Evolutionary conservation across 2,888 invertebrate genomes (phyloP), one percentile per base, ranked within the genome.

Genomic region (Rugalucina vietnamica): DNA sequence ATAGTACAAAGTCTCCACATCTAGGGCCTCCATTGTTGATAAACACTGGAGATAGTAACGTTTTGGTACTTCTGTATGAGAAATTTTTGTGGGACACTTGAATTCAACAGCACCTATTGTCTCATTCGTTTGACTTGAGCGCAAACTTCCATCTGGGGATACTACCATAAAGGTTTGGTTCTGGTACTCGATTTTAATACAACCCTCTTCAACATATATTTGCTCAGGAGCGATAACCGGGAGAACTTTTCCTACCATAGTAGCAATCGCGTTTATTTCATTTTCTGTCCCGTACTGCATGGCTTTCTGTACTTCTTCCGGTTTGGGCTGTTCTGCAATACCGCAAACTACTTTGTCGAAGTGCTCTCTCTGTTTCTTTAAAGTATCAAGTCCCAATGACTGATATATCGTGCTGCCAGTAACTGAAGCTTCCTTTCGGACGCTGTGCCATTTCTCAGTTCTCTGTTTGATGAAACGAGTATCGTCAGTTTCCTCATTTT

Each of bases 141-240:
- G 39, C 29, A 88, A 21, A 37, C 76, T 79, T 2, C 85, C 88
- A 80, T 86, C 88, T 29, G 85, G 86, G 8, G 85, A 85, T 0
- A 88, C 82, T 4, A 88, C 72, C 79, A 88, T 69, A 29, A 82
- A 83, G 2, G 27, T 36, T 3, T 49, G n/a, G 32, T 29, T n/a
- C n/a, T n/a, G n/a, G n/a, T n/a, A n/a, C 29, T 24, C 14, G 10
- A 85, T 32, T 1, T 18, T 34, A 37, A 69, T 18, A 71, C 81
- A 86, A 1, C 84, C 86, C 24, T 86, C 84, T 79, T 88, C 88
- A 50, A 32, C 50, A 32, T 76, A 82, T 1, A 18, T 50, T 27
- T 74, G 21, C 1, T 72, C 74, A 10, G 88, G 86, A 18, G 21
- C 36, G 2, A 81, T 24, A 21, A 77, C 65, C 4, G 86, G 86